phyloP scores from a whole-genome alignment of 2,888 invertebrate genomes.

The Ennomos erosarius region DNA sequence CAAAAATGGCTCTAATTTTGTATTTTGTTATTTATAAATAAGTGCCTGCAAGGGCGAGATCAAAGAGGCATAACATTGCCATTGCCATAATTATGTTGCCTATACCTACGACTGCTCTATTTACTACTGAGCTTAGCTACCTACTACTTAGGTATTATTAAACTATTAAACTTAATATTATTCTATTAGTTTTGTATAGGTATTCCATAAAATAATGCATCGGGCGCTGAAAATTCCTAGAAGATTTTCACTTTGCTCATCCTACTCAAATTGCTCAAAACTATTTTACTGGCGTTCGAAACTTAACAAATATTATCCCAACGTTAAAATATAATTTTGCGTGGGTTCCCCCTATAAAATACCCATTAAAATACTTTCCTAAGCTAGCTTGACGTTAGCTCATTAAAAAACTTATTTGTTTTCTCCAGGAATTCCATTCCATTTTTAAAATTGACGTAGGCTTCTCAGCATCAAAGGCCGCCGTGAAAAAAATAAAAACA shows the following conservation, averaged over 20 bases:
- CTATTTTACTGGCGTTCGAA: conserved; percentile 15
- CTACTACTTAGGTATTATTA: too few species aligned
- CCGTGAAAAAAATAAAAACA: conserved; percentile 49
- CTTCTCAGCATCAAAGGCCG: conserved; percentile 40
- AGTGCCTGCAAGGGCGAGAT: too few species aligned
- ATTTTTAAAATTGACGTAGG: conserved; percentile 39
- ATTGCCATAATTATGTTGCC: too few species aligned
- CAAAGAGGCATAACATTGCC: too few species aligned
- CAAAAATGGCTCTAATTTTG: too few species aligned
- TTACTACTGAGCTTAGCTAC: too few species aligned
- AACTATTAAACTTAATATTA: too few species aligned
- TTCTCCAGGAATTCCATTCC: conserved; percentile 35
- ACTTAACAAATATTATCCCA: conserved; percentile 20
- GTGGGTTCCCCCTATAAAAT: conserved; percentile 22
- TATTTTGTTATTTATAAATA: too few species aligned
- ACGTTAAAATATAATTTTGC: conserved; percentile 18
- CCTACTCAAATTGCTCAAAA: conserved; percentile 18
- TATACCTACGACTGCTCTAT: too few species aligned
- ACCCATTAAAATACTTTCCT: conserved; percentile 27
- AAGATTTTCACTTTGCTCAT: conserved; percentile 3
- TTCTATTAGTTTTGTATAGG: too few species aligned
- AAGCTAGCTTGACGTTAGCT: conserved; percentile 37
- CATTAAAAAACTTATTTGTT: conserved; percentile 40
- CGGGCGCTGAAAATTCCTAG: background rate
- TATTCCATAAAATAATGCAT: too few species aligned